Percentiles rank a stretch among this genome's conserved stretches.
phyloP scores from a whole-genome alignment of 2,888 invertebrate species.

The Gastracanthus pulcherrimus region DNA sequence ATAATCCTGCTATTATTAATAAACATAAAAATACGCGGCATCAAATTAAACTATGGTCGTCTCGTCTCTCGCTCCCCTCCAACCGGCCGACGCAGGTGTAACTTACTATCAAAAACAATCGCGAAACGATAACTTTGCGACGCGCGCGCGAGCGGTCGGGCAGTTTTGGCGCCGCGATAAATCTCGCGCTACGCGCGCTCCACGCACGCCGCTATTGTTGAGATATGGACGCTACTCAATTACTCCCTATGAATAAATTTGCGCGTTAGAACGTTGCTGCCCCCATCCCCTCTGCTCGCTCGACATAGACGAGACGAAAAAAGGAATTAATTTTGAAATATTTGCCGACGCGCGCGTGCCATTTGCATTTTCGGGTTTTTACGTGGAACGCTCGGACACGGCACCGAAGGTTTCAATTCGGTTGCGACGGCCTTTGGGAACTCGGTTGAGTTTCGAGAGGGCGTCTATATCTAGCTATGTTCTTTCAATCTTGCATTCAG shows the following conservation, averaged over 20 bases:
- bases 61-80: no score
- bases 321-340: conserved; percentile 46
- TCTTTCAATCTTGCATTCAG: no score
- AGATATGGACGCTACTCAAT: conserved; percentile 49
- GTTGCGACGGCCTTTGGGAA: no score
- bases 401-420: no score
- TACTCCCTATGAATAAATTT: conserved; percentile 49
- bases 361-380: conserved; percentile 38
- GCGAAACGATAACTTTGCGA: conserved; percentile 36
- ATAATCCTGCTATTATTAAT: background rate
- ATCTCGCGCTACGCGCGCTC: conserved; percentile 11
- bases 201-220: conserved; percentile 26
- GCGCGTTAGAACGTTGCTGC: conserved; percentile 1
- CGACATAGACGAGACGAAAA: conserved; percentile 1
- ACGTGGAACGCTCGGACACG: background rate
- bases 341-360: background rate
- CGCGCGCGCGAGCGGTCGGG: background rate
- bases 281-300: no score
- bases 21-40: no score
- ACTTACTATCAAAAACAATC: conserved; percentile 44
- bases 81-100: conserved; percentile 18
- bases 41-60: no score
- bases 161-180: conserved; percentile 28
- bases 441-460: no score
- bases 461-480: no score